Conservation (phyloP, 2,113 vertebrate species). For the Perca fluviatilis region DNA sequence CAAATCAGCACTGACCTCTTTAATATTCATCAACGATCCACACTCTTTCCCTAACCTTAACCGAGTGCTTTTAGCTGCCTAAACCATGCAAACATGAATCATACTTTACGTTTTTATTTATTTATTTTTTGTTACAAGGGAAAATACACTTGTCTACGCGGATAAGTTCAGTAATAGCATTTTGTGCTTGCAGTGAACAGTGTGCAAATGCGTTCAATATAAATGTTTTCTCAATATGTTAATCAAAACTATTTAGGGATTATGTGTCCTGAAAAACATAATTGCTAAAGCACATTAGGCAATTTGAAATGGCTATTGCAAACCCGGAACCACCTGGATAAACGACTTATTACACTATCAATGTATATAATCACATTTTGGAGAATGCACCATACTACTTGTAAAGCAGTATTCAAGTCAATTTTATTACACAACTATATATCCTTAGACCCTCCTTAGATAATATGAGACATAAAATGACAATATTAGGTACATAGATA, state of each 20-base stretch:
- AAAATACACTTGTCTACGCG: background rate
- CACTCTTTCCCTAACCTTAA: background rate
- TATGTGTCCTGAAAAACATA: background rate
- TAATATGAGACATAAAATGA: background rate
- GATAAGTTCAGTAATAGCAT: background rate
- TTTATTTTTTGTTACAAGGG: too few relatives aligned
- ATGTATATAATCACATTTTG: background rate
- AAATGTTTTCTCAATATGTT: background rate
- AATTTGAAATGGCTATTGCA: background rate
- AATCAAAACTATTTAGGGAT: background rate
- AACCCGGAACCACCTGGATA: background rate
- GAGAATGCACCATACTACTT: background rate
- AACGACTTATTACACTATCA: background rate
- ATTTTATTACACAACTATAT: background rate
- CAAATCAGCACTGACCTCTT: background rate
- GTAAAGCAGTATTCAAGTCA: background rate
- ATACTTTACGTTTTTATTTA: background rate
- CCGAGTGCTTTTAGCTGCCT: background rate
- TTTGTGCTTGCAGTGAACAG: background rate
- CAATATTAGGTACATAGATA: too few relatives aligned
- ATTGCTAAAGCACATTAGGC: background rate
- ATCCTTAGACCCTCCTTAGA: background rate
- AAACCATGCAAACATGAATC: background rate
- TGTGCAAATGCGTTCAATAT: background rate
- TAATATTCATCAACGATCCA: background rate